A percentile compares a stretch with the other conserved stretches of the same genome.
phyloP scores from a whole-genome alignment of 2,113 vertebrate genomes.

The Colinus virginianus region DNA sequence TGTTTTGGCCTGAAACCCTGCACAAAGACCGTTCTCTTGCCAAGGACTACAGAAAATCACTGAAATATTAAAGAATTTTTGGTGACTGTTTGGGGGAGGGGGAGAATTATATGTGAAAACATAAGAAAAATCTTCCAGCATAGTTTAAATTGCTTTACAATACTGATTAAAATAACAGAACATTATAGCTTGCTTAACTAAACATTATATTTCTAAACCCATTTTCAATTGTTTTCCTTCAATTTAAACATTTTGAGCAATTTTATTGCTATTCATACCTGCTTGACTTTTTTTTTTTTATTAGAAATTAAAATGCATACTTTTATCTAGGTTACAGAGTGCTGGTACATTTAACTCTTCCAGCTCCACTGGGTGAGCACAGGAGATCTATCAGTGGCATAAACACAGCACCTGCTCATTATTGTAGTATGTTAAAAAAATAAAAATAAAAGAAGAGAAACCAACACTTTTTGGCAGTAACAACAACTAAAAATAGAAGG shows the following conservation, averaged over 20 bases:
- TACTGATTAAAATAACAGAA: constrained; percentile 82
- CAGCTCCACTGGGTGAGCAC: not conserved
- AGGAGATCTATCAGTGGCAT: not conserved
- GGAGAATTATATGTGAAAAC: constrained; percentile 67
- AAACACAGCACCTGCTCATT: not conserved
- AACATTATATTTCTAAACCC: constrained; percentile 81
- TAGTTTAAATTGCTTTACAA: constrained; percentile 77
- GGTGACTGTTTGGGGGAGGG: constrained; percentile 58
- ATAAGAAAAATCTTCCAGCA: constrained; percentile 66
- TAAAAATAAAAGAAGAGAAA: no score
- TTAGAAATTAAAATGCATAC: constrained; percentile 79
- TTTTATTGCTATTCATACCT: constrained; percentile 83
- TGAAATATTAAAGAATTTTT: constrained; percentile 62
- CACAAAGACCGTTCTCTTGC: constrained; percentile 4
- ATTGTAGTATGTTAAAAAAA: not conserved
- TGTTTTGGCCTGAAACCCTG: not conserved
- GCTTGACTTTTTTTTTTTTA: constrained; percentile 76
- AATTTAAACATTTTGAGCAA: constrained; percentile 82
- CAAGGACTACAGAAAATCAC: constrained; percentile 10
- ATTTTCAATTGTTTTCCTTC: constrained; percentile 83
- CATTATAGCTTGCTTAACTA: constrained; percentile 81
- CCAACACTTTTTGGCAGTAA: not conserved
- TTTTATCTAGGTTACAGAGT: constrained; percentile 59
- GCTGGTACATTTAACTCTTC: constrained; percentile 69
- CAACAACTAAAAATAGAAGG: not conserved